Conservation (phyloP, 2,113 vertebrate genomes). For the Odocoileus hemionus region DNA sequence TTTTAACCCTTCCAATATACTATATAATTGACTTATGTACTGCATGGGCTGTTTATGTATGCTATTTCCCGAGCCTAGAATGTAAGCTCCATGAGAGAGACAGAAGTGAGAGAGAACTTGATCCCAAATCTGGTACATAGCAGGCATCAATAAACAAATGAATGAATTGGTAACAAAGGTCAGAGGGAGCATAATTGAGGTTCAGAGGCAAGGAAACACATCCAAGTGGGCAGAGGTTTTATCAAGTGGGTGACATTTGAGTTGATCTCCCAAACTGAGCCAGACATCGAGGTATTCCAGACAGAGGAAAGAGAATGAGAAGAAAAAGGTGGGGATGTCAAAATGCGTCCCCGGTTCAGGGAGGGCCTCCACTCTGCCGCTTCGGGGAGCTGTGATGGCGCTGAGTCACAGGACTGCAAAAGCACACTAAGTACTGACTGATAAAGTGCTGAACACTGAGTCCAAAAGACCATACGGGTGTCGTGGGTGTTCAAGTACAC, state of each 20-base stretch:
- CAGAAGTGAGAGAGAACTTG: not conserved
- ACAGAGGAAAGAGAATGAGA: not conserved
- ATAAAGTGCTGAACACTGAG: not conserved
- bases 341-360: not conserved
- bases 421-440: not conserved
- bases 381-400: not conserved
- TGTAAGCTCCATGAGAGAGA: not conserved
- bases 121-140: not conserved
- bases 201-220: not conserved
- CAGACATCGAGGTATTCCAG: not conserved
- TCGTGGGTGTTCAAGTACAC: slow-evolving; percentile 20
- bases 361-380: not conserved
- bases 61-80: not conserved
- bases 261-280: not conserved
- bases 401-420: not conserved
- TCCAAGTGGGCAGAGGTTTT: not conserved
- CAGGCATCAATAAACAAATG: not conserved
- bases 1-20: not conserved
- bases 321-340: not conserved
- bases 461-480: slow-evolving; percentile 46
- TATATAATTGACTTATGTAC: accelerated
- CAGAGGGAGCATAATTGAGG: not conserved
- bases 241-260: not conserved
- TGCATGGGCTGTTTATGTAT: not conserved
- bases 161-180: not conserved